phyloP scores from a whole-genome alignment of 2,797 vertebrate species.

The Pampus argenteus region DNA sequence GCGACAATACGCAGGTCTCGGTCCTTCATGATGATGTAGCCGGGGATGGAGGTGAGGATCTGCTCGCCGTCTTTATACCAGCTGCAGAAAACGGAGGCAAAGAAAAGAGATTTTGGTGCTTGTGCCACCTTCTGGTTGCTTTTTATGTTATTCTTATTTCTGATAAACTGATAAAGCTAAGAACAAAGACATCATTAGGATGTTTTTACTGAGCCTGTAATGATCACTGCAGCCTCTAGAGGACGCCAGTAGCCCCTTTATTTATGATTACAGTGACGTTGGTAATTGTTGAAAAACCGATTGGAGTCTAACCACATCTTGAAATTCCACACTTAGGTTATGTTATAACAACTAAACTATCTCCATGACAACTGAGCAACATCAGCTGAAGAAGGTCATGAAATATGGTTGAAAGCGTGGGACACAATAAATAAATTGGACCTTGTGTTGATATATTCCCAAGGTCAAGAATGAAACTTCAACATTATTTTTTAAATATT shows the following conservation, averaged over 20 bases:
- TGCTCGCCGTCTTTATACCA: constrained; percentile 89
- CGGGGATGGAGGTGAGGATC: constrained; percentile 82
- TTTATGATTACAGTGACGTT: too few relatives aligned
- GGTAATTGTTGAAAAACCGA: too few relatives aligned
- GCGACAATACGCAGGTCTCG: constrained; percentile 84
- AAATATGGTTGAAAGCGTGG: neutral
- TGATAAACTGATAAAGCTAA: too few relatives aligned
- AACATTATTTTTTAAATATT: neutral
- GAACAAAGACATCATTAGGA: too few relatives aligned
- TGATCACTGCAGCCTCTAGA: too few relatives aligned
- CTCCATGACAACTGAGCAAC: neutral
- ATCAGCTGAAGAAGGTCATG: neutral
- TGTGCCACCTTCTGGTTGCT: too few relatives aligned
- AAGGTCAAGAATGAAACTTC: neutral
- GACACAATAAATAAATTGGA: neutral
- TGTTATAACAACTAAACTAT: neutral
- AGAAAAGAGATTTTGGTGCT: neutral
- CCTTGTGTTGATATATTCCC: neutral
- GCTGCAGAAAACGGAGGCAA: constrained; percentile 59
- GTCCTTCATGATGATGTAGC: constrained; percentile 84
- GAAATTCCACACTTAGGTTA: too few relatives aligned
- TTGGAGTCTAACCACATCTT: too few relatives aligned
- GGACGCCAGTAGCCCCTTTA: too few relatives aligned
- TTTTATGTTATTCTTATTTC: too few relatives aligned
- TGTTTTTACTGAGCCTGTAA: too few relatives aligned